A percentile compares a stretch with the other conserved stretches of the same genome.
These are phyloP conservation scores for Catagonus wagneri DNA, from an alignment of 2,113 vertebrate species.

Conservation along the genomic window DNA sequence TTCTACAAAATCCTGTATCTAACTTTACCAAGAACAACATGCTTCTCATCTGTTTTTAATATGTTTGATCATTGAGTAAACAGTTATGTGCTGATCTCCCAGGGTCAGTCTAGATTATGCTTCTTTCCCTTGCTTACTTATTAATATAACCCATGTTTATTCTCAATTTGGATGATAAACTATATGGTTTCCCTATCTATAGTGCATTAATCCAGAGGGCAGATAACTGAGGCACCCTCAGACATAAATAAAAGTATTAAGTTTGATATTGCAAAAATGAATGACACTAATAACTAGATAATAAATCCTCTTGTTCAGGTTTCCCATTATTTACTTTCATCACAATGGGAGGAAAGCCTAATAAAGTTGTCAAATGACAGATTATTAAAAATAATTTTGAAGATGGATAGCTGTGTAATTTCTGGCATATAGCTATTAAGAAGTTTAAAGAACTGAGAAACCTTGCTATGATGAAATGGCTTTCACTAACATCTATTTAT, in stretches of 20 bases:
- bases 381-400: constrained; percentile 59
- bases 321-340: constrained; percentile 55
- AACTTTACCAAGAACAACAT: background rate
- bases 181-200: background rate
- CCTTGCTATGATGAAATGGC: background rate
- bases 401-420: constrained; percentile 30
- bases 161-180: background rate
- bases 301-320: background rate
- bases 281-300: background rate
- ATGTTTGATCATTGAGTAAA: background rate
- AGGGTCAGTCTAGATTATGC: background rate
- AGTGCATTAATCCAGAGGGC: background rate
- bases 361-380: constrained; percentile 35
- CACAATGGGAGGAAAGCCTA: constrained; percentile 11
- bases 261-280: background rate
- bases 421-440: background rate
- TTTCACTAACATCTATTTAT: background rate
- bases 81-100: background rate
- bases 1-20: background rate
- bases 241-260: background rate
- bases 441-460: background rate
- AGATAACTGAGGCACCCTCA: background rate
- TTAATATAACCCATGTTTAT: background rate
- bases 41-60: background rate
- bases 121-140: background rate